Percentiles rank a stretch among this genome's conserved stretches.
Conservation (phyloP, 2,888 invertebrate species). For the Melinopterus prodromus region DNA sequence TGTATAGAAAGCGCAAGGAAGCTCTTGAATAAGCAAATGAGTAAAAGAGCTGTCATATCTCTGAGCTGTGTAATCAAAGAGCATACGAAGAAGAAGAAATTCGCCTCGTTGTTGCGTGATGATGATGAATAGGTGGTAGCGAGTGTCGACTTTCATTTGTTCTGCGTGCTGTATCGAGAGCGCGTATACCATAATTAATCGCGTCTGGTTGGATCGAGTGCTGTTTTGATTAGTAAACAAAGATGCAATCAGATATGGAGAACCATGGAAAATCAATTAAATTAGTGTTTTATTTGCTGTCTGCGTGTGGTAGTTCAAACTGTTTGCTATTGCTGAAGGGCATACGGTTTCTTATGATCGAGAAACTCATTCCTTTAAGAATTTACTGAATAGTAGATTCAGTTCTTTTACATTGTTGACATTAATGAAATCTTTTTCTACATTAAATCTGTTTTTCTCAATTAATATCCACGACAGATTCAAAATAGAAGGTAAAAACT, state of each 20-base stretch:
- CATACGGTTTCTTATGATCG: no score
- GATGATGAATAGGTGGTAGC: no score
- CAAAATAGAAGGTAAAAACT: no score
- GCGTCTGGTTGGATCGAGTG: not conserved
- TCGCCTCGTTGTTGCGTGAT: not conserved
- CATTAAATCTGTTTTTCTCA: no score
- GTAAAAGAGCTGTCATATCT: conserved; percentile 4
- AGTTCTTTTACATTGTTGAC: no score
- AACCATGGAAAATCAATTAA: not conserved
- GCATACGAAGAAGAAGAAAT: not conserved
- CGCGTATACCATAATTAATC: not conserved
- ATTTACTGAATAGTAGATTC: no score
- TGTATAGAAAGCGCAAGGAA: not conserved
- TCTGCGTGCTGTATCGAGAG: not conserved
- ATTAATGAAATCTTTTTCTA: no score
- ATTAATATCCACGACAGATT: no score
- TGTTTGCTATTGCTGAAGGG: no score
- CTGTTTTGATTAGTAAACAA: not conserved
- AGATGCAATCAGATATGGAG: not conserved
- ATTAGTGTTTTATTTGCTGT: not conserved
- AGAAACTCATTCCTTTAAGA: no score
- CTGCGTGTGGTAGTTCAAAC: no score
- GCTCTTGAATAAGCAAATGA: not conserved
- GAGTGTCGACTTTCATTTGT: not conserved
- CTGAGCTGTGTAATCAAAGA: not conserved